Percentiles rank a stretch among this genome's conserved stretches.
These are phyloP conservation scores for Pampusana beccarii DNA, from an alignment of 2,113 vertebrate genomes.

Conservation along the genomic window DNA sequence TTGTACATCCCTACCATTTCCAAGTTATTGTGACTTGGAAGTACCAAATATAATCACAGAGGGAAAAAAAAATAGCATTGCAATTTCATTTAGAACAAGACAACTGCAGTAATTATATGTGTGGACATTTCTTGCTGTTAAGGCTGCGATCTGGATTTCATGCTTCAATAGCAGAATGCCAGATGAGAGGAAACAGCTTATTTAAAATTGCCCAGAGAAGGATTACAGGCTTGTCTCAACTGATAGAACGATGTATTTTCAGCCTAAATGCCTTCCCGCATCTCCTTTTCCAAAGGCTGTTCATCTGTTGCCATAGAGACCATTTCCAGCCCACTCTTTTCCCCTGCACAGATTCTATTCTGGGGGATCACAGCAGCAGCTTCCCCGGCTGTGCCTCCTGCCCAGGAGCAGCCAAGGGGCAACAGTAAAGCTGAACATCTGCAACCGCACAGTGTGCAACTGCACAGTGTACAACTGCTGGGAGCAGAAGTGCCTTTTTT, in stretches of 20 bases:
- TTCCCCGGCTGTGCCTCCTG: not conserved
- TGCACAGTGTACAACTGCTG: not conserved
- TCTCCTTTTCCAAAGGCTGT: not conserved
- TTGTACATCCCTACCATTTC: not conserved
- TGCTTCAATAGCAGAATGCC: not conserved
- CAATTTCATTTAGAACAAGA: not conserved
- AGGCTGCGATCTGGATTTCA: not conserved
- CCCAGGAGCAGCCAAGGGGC: not conserved
- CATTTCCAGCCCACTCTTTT: not conserved
- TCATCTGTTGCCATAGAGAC: constrained; percentile 67
- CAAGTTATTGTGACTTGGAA: not conserved
- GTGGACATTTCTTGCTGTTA: not conserved
- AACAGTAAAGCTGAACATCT: not conserved
- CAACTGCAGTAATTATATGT: not conserved
- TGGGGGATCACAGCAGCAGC: not conserved
- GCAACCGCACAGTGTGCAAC: not conserved
- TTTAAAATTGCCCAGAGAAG: constrained; percentile 38
- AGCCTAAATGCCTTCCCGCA: not conserved
- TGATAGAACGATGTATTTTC: constrained; percentile 25
- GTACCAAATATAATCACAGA: not conserved
- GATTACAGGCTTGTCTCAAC: constrained; percentile 26
- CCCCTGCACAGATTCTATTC: not conserved
- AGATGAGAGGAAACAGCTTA: constrained; percentile 37
- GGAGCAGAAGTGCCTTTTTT: not conserved
- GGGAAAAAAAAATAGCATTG: not conserved